Conservation (phyloP, 2,113 vertebrate species). For the Psephotus haematonotus region DNA sequence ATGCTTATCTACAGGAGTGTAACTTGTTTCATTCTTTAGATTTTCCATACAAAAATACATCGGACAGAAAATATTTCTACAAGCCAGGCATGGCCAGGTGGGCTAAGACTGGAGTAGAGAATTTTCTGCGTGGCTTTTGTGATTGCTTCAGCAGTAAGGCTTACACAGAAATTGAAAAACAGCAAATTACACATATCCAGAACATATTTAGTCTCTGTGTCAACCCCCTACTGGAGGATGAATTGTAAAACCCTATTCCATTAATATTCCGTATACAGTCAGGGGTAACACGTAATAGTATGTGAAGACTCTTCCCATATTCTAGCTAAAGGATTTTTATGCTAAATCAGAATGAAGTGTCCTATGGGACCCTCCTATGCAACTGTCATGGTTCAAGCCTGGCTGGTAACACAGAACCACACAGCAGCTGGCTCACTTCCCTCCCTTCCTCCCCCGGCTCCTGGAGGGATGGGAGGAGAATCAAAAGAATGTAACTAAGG, state of each 20-base stretch:
- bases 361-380: neutral
- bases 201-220: neutral
- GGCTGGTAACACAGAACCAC: too few species aligned
- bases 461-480: too few species aligned
- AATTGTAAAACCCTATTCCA: neutral
- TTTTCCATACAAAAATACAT: neutral
- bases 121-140: neutral
- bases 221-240: neutral
- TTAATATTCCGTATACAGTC: neutral
- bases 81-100: rapidly evolving
- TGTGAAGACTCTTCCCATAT: neutral
- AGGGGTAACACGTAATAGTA: neutral
- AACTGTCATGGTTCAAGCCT: neutral
- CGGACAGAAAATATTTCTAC: neutral
- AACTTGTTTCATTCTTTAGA: neutral
- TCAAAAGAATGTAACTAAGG: too few species aligned
- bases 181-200: neutral
- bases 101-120: neutral
- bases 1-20: neutral
- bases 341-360: neutral
- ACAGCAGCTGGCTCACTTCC: too few species aligned
- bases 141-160: neutral
- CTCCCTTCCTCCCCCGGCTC: too few species aligned
- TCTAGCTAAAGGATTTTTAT: neutral
- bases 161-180: neutral